phyloP scores from a whole-genome alignment of 1,140 invertebrate genomes.

The Maconellicoccus hirsutus region DNA sequence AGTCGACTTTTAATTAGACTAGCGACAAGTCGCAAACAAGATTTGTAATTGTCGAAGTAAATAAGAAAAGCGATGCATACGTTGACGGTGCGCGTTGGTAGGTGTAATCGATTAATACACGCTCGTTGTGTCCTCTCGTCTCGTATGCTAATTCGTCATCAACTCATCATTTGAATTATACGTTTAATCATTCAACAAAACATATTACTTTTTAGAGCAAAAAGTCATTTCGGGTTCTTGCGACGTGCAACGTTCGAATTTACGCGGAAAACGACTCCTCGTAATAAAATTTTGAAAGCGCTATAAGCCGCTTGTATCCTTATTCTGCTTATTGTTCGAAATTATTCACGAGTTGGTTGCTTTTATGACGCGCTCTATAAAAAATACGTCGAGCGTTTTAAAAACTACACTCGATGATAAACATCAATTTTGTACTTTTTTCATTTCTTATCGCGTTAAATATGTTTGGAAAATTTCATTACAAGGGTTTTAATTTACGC shows the following conservation, averaged over 20 bases:
- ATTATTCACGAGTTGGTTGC: conserved; percentile 3
- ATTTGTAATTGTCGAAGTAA: no score
- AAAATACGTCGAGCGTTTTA: not conserved
- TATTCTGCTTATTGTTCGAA: not conserved
- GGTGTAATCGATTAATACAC: no score
- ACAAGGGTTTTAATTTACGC: no score
- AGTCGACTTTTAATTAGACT: no score
- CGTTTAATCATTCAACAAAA: not conserved
- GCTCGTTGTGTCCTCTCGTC: no score
- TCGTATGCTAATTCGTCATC: no score
- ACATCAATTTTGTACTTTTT: not conserved
- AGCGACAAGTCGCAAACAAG: no score
- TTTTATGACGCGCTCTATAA: not conserved
- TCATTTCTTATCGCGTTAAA: no score
- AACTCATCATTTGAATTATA: no score
- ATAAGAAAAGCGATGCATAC: no score
- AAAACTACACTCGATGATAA: not conserved
- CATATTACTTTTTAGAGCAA: not conserved
- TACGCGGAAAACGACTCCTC: not conserved
- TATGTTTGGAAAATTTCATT: no score
- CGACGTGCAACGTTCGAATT: not conserved
- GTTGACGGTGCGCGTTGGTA: no score
- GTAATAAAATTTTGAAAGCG: not conserved
- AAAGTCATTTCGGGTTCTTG: not conserved
- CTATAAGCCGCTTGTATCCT: not conserved